Conservation (phyloP, 2,797 vertebrate genomes). For the Hapalemur alaotrensis region DNA sequence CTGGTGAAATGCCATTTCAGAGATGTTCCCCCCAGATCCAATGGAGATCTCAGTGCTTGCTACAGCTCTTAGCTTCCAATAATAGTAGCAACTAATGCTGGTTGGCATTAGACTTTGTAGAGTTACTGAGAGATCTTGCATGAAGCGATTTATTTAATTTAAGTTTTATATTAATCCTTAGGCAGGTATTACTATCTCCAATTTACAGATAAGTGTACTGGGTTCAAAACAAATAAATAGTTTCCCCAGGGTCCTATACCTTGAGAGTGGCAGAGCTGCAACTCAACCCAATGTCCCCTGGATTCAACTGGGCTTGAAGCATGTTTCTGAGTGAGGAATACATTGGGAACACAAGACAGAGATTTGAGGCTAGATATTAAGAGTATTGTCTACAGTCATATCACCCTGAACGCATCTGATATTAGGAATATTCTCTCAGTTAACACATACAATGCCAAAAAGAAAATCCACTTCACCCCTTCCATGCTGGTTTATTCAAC, state of each 20-base stretch:
- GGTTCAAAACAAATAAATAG: background rate
- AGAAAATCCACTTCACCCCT: background rate
- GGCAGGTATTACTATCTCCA: background rate
- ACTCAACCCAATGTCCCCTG: background rate
- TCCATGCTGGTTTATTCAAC: background rate
- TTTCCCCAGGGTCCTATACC: background rate
- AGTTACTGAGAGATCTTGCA: background rate
- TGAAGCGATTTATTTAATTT: constrained; percentile 2
- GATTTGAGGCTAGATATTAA: background rate
- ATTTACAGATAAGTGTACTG: background rate
- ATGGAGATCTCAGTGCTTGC: background rate
- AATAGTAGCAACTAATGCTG: background rate
- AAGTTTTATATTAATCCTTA: constrained; percentile 16
- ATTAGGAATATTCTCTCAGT: background rate
- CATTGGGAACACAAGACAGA: background rate
- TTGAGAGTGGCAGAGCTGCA: background rate
- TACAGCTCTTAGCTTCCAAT: background rate
- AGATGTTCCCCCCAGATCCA: background rate
- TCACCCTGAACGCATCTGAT: no score
- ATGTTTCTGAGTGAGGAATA: background rate
- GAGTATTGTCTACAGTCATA: background rate
- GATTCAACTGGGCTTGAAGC: background rate
- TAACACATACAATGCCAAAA: background rate
- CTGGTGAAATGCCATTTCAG: background rate
- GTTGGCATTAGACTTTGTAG: background rate